Evolutionary conservation across 2,888 invertebrate species (phyloP).

Genomic region (Trichopria drosophilae): DNA sequence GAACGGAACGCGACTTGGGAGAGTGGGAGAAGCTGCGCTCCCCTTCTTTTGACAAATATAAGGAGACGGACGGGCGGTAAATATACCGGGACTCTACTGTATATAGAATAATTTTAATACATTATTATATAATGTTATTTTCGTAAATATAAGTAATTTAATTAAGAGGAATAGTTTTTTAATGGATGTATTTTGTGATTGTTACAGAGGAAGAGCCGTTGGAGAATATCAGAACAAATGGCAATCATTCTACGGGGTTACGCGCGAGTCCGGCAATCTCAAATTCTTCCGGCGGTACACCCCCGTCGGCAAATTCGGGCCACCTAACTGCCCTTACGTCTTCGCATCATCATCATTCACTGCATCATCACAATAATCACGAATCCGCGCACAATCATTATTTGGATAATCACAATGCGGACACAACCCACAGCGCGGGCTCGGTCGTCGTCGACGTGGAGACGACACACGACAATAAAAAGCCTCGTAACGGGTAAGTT

Average conservation of each 20-base stretch:
- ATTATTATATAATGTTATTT: too few relatives aligned
- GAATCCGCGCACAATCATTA: constrained; percentile 51
- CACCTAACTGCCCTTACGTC: constrained; percentile 47
- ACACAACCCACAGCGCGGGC: constrained; percentile 47
- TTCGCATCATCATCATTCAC: constrained; percentile 41
- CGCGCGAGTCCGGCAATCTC: constrained; percentile 51
- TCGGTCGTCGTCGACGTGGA: constrained; percentile 51
- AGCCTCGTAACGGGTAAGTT: constrained; percentile 52
- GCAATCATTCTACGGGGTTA: constrained; percentile 46
- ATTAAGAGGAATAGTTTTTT: constrained; percentile 11
- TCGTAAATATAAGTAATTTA: too few relatives aligned
- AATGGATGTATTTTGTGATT: constrained; percentile 22
- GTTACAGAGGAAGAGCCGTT: constrained; percentile 56
- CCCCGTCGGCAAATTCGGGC: constrained; percentile 49
- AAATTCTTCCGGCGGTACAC: constrained; percentile 45
- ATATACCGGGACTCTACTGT: too few relatives aligned
- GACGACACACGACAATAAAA: constrained; percentile 52
- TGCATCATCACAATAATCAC: constrained; percentile 52
- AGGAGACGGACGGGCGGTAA: too few relatives aligned
- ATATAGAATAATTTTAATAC: too few relatives aligned
- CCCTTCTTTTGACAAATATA: too few relatives aligned
- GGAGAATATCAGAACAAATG: constrained; percentile 50
- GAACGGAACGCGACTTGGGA: too few relatives aligned
- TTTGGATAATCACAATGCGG: constrained; percentile 52
- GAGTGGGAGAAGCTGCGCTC: too few relatives aligned